Evolutionary conservation across 2,797 vertebrate species (phyloP).

Genomic region (Fistularia tabacaria): DNA sequence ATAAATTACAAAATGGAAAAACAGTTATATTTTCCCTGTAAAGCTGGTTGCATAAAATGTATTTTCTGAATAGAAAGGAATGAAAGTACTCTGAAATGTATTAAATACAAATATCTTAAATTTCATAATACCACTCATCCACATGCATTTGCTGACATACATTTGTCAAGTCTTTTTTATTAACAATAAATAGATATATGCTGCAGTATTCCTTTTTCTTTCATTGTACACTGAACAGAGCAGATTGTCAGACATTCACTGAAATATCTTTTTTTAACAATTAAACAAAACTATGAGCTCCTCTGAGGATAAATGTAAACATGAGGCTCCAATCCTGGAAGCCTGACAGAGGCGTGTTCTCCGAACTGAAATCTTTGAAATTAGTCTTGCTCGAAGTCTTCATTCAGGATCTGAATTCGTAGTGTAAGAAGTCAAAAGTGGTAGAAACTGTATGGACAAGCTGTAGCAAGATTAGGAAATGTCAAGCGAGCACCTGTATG

Average conservation of each 20-base stretch:
- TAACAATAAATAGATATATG: constrained; percentile 25
- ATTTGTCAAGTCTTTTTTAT: constrained; percentile 48
- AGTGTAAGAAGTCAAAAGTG: constrained; percentile 37
- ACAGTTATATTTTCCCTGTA: too few species aligned
- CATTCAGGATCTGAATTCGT: constrained; percentile 65
- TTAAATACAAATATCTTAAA: too few species aligned
- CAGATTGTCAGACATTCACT: constrained; percentile 82
- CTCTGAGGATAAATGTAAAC: constrained; percentile 83
- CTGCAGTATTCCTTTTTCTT: constrained; percentile 62
- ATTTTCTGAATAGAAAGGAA: too few species aligned
- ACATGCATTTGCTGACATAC: constrained; percentile 18
- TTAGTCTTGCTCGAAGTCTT: too few species aligned
- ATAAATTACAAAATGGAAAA: too few species aligned
- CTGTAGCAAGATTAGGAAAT: constrained; percentile 58
- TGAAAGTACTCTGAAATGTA: too few species aligned
- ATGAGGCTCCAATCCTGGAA: constrained; percentile 67
- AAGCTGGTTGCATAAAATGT: too few species aligned
- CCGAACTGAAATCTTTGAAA: constrained; percentile 52
- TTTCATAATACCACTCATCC: too few species aligned
- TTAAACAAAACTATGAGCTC: constrained; percentile 73
- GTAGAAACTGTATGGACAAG: constrained; percentile 25
- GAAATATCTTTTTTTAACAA: constrained; percentile 78
- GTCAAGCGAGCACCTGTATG: constrained; percentile 39
- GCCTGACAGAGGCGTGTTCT: constrained; percentile 57
- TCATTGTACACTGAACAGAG: constrained; percentile 79